Base-by-base conservation (phyloP, 2,888 invertebrate genomes). In the Coremacera marginata region DNA sequence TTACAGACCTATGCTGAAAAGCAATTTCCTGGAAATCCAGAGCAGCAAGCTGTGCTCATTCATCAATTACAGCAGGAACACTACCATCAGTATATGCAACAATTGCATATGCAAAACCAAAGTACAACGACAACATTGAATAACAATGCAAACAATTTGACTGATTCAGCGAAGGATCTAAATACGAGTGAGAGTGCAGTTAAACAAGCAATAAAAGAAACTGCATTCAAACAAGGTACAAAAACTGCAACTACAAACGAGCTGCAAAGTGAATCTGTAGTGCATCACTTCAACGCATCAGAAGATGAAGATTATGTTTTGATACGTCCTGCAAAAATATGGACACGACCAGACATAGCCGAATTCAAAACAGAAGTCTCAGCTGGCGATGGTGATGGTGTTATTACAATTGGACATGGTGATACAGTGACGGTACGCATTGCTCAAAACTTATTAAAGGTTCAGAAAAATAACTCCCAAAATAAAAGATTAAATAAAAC, bases 41-140 rank as follows among this genome's bases (percentile, higher is more conserved):
- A 95, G 83, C 94, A 98, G 91, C 99, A 99, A 91, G 97, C 96
- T 0, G 93, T 96, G 60, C 91, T 99, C 34, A 96, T 99, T 77
- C 92, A 95, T 76, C 98, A 99, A 87, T 90, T 99, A 65, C 99
- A 99, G 90, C 98, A 98, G 84, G 98, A 99, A 86, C 99, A 99
- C 89, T 99, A 98, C 88, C 97, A 98, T 87, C 98, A 99, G 87
- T 99, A 99, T 89, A 98, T 99, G 93, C 96, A 98, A 84, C 99
- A 99, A 89, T 90, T 98, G 55, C 94, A 93, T 75, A 79, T 88
- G 81, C 89, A 88, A 80, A 87, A 82, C 65, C 87, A 82, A 74
- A 83, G 79, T 76, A 62, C 80, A 80, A 72, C 75, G 34, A 63
- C 80, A 77, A 60, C 79, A 55, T 34, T 74, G 27, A 80, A 68